Evolutionary conservation across 1,140 invertebrate species (phyloP).

Genomic region (Asobara japonica): DNA sequence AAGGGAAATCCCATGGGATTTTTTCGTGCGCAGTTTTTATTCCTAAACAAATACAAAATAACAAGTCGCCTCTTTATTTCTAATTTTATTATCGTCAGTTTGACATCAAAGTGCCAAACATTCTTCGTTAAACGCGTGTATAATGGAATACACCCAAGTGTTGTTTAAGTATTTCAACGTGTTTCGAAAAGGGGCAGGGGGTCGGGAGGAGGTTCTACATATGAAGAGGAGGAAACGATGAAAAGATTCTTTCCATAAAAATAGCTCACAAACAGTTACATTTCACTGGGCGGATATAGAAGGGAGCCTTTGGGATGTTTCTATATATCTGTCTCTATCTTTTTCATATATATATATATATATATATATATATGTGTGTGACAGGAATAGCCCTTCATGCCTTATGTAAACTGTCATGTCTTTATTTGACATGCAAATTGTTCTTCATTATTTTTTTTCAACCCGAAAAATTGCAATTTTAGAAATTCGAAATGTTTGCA

Average conservation of each 20-base stretch:
- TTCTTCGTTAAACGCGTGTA: conserved; percentile 47
- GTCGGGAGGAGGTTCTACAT: not conserved
- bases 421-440: too few species aligned
- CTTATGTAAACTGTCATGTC: too few species aligned
- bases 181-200: conserved; percentile 58
- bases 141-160: conserved; percentile 65
- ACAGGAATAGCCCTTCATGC: too few species aligned
- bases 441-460: too few species aligned
- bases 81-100: not conserved
- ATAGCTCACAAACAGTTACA: conserved; percentile 60
- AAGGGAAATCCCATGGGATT: too few species aligned
- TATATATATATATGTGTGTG: too few species aligned
- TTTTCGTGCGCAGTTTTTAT: too few species aligned
- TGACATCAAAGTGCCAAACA: conserved; percentile 18
- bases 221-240: conserved; percentile 33
- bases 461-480: too few species aligned
- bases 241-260: conserved; percentile 54
- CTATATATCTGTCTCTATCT: not conserved
- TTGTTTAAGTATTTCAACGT: conserved; percentile 67
- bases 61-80: not conserved
- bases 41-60: too few species aligned
- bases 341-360: not conserved
- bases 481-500: too few species aligned
- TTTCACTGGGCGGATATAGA: conserved; percentile 39
- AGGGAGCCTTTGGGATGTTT: conserved; percentile 4